A percentile compares a stretch with the other conserved stretches of the same genome.
Evolutionary conservation across 2,888 invertebrate genomes (phyloP).

Genomic region (Eupithecia abbreviata): DNA sequence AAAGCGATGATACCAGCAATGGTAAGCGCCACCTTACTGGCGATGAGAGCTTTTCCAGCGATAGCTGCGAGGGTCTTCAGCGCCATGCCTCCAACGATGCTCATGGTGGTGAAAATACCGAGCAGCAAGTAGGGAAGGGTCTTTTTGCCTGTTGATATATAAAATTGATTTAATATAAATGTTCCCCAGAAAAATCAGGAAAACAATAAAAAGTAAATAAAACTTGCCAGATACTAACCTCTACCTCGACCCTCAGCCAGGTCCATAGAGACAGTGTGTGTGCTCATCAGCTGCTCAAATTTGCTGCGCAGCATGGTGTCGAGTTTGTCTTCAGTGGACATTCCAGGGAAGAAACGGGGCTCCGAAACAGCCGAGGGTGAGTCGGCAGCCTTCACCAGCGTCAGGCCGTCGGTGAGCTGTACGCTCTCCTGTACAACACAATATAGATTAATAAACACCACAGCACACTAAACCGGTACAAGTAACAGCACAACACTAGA

Average conservation of each 20-base stretch:
- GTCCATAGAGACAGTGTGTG: slow-evolving; percentile 86
- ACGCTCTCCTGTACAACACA: slow-evolving; percentile 79
- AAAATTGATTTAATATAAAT: slow-evolving; percentile 16
- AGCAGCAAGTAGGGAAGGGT: slow-evolving; percentile 84
- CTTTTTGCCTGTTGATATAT: slow-evolving; percentile 76
- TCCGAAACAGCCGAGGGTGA: slow-evolving; percentile 81
- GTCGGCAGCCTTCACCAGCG: slow-evolving; percentile 84
- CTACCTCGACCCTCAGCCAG: slow-evolving; percentile 82
- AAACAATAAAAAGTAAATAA: neutral
- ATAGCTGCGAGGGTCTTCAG: slow-evolving; percentile 88
- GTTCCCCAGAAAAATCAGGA: neutral
- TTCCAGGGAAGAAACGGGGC: slow-evolving; percentile 82
- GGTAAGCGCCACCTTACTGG: slow-evolving; percentile 89
- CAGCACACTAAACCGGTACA: slow-evolving; percentile 50
- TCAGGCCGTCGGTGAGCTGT: slow-evolving; percentile 84
- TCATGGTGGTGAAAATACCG: slow-evolving; percentile 86
- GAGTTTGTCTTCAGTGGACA: slow-evolving; percentile 83
- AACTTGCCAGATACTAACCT: slow-evolving; percentile 59
- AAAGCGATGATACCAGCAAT: slow-evolving; percentile 88
- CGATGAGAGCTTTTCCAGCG: slow-evolving; percentile 88
- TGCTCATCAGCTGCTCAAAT: slow-evolving; percentile 85
- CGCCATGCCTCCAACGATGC: slow-evolving; percentile 87
- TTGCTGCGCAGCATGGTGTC: slow-evolving; percentile 80
- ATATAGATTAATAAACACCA: slow-evolving; percentile 54
- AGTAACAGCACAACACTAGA: slow-evolving; percentile 44